Percentiles rank a stretch among this genome's conserved stretches.
phyloP scores from a whole-genome alignment of 2,888 invertebrate genomes.

The Hemistola chrysoprasaria region DNA sequence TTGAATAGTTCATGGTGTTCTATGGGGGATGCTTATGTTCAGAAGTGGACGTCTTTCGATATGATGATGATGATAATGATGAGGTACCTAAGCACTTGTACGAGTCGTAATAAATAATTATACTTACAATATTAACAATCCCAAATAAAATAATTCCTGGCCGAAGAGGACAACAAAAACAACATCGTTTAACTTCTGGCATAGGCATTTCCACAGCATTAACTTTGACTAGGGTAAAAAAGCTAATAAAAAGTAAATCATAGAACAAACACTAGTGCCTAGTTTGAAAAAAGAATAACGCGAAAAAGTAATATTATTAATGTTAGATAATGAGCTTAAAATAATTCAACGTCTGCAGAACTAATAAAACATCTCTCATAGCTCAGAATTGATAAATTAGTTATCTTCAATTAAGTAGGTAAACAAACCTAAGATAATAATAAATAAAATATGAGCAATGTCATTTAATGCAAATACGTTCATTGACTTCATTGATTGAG shows the following conservation, averaged over 20 bases:
- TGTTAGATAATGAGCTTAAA: conserved; percentile 2
- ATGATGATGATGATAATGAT: too few relatives aligned
- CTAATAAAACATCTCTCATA: conserved; percentile 9
- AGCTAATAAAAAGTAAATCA: too few relatives aligned
- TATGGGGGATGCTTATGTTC: too few relatives aligned
- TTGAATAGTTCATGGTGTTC: too few relatives aligned
- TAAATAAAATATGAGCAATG: too few relatives aligned
- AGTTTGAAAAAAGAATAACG: too few relatives aligned
- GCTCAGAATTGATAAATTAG: background rate
- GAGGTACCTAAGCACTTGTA: too few relatives aligned
- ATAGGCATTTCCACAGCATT: conserved; percentile 45
- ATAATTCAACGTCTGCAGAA: conserved; percentile 6
- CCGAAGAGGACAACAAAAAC: conserved; percentile 66
- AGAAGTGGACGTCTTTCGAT: too few relatives aligned
- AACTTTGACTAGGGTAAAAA: too few relatives aligned
- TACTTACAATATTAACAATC: conserved; percentile 67
- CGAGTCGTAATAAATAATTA: too few relatives aligned
- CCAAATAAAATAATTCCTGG: conserved; percentile 69
- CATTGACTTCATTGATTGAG: conserved; percentile 18
- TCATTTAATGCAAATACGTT: conserved; percentile 21
- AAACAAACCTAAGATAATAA: conserved; percentile 10
- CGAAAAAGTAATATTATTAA: too few relatives aligned
- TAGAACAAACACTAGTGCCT: too few relatives aligned
- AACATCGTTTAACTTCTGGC: conserved; percentile 65
- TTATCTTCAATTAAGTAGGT: conserved; percentile 15